Conservation (phyloP, 2,113 vertebrate genomes). For the Tragelaphus imberbis region DNA sequence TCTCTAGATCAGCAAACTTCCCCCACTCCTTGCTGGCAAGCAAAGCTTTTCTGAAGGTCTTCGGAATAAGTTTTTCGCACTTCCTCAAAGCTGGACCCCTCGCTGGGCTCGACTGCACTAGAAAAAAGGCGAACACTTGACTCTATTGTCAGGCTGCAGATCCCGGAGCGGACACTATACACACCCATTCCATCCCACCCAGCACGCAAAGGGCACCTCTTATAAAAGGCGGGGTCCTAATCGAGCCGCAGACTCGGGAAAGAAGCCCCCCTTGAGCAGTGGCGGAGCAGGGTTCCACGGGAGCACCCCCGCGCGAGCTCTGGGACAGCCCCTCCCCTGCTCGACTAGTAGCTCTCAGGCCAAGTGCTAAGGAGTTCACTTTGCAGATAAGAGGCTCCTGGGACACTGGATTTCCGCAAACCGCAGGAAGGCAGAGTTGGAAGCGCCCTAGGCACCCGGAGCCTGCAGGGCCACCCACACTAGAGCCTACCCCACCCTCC, state of each 20-base stretch:
- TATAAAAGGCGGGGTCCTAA: background rate
- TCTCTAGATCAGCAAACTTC: background rate
- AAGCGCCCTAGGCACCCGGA: background rate
- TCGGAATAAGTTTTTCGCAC: background rate
- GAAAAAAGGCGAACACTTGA: background rate
- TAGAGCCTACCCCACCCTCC: background rate
- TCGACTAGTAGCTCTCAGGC: background rate
- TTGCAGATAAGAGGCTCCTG: background rate
- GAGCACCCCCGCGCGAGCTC: fast-evolving
- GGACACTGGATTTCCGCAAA: background rate
- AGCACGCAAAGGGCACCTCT: background rate
- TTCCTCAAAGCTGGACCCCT: background rate
- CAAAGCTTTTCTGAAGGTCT: background rate
- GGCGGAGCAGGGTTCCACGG: background rate
- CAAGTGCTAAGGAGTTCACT: background rate
- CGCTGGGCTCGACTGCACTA: background rate
- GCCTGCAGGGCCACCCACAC: background rate
- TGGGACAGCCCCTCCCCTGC: background rate
- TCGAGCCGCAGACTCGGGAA: fast-evolving
- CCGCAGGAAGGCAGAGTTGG: background rate
- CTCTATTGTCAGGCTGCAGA: background rate
- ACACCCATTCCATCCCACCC: background rate
- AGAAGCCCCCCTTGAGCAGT: background rate
- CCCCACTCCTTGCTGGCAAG: background rate
- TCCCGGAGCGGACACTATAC: background rate